Evolutionary conservation across 1,140 invertebrate species (phyloP).

Genomic region (Penaeus japonicus): DNA sequence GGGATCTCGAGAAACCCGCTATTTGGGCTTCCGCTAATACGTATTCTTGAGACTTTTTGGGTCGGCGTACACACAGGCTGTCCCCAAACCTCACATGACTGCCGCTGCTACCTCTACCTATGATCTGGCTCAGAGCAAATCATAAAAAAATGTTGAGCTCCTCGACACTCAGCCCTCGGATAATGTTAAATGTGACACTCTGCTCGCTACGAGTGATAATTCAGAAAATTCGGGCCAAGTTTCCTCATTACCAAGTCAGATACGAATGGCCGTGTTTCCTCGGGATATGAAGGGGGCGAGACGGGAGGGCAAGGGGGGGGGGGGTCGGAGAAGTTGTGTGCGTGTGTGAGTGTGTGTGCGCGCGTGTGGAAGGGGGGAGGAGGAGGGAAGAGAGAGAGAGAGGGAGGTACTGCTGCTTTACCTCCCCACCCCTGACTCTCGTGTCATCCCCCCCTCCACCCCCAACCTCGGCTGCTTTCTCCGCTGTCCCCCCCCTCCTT

Average conservation of each 20-base stretch:
- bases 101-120: too few species aligned
- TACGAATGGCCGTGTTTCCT: conserved; percentile 54
- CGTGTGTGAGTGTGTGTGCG: background rate
- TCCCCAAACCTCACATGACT: too few species aligned
- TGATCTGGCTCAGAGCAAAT: too few species aligned
- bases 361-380: background rate
- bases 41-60: too few species aligned
- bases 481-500: too few species aligned
- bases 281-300: conserved; percentile 37
- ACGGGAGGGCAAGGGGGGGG: background rate
- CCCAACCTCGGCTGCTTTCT: too few species aligned
- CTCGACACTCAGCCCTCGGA: background rate
- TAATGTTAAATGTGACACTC: conserved; percentile 51
- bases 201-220: conserved; percentile 50
- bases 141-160: too few species aligned
- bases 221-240: conserved; percentile 48
- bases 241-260: conserved; percentile 55
- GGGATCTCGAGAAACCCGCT: too few species aligned
- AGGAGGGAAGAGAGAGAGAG: background rate
- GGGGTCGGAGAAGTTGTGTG: background rate
- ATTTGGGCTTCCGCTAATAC: too few species aligned
- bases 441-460: too few species aligned
- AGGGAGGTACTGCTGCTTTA: background rate
- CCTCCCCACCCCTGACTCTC: too few species aligned
- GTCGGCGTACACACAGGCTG: too few species aligned